Evolutionary conservation across 2,888 invertebrate genomes (phyloP), one percentile per base, ranked within the genome.

Genomic region (Lutraria lutraria): DNA sequence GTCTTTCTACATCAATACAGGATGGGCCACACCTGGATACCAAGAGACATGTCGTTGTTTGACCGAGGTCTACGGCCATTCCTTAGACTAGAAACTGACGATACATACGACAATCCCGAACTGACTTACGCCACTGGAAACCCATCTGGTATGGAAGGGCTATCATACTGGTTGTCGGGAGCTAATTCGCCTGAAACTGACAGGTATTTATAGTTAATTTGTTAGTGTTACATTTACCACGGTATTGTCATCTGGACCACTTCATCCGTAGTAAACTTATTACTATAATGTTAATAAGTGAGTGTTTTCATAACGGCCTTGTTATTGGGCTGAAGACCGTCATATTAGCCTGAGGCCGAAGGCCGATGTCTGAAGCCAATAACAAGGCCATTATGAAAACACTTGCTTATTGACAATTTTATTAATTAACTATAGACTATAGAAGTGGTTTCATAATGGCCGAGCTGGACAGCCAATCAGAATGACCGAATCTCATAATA

Each of bases 21-120:
- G 63, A 52, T 89, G 43, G 91, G 91, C 0, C 91, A 91, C 56
- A 89, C 91, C 0, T 91, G 89, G 91, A 89, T 91, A n/a, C 88
- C 91, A 16, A 31, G 84, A 29, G 60, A 56, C 21, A 91, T 91
- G 91, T 68, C 81, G 31, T 68, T 89, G 8, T 89, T 89, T 68
- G 56, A 68, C n/a, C n/a, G 60, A 8, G 53, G 81, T n/a, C 79
- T 88, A 19, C 15, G 53, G 0, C 83, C 81, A 21, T 52, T 83
- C 80, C n/a, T 63, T 4, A 31, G 63, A 21, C 13, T 82, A 4
- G 82, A 82, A 56, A 76, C 79, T 10, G 80, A 85, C 56, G 60
- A 25, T 21, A 85, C 85, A 15, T 85, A 54, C 80, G 10, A 21
- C 21, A 34, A 87, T 25, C 88, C 89, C 13, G 53, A 19, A 3